These are phyloP conservation scores for Hypotaenidia philippensis DNA, from an alignment of 2,797 vertebrate species.

Conservation along the genomic window DNA sequence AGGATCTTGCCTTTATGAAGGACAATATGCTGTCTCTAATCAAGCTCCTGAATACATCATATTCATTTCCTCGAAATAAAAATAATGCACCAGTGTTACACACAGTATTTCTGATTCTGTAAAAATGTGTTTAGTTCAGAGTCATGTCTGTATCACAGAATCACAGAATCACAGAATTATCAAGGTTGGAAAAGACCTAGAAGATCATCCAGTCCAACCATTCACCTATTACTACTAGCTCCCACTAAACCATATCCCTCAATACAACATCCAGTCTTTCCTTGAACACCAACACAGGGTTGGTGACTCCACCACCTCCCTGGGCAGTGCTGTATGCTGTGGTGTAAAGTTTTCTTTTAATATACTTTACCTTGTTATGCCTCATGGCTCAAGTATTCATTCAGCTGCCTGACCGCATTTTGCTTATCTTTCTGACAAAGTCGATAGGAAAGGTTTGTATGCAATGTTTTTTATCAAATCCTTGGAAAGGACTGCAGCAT, in stretches of 20 bases:
- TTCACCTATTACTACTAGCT: too few species aligned
- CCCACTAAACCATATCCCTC: too few species aligned
- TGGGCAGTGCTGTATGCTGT: not conserved
- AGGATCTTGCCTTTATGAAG: not conserved
- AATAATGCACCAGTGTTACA: not conserved
- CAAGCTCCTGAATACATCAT: not conserved
- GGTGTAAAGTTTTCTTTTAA: not conserved
- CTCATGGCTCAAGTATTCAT: not conserved
- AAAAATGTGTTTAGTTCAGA: not conserved
- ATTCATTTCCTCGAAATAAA: not conserved
- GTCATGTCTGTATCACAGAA: not conserved
- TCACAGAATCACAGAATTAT: too few species aligned
- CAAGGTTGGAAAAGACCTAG: too few species aligned
- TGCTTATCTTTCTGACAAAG: not conserved
- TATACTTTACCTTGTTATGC: not conserved
- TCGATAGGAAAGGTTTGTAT: not conserved
- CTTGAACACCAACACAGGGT: too few species aligned
- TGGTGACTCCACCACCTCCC: too few species aligned
- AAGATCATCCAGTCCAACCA: too few species aligned
- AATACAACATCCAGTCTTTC: too few species aligned
- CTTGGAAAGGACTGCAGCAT: not conserved
- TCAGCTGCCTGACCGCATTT: not conserved
- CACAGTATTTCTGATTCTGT: not conserved
- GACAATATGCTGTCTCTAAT: not conserved
- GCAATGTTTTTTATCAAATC: not conserved